Evolutionary conservation across 2,888 invertebrate genomes (phyloP).

Genomic region (Lacanobia wlatinum): DNA sequence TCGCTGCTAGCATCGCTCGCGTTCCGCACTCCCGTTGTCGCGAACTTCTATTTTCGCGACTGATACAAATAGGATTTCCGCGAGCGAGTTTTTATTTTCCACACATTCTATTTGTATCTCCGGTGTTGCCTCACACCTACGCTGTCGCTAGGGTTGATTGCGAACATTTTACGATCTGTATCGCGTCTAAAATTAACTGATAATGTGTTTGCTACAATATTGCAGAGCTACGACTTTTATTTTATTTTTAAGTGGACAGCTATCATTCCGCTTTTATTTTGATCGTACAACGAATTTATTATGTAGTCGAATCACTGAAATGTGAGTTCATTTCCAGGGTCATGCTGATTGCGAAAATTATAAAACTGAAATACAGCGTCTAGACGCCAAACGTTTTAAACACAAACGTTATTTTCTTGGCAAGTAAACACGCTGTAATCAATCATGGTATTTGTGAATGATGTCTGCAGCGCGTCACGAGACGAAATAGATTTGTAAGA

Average conservation of each 20-base stretch:
- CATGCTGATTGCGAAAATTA: conserved; percentile 44
- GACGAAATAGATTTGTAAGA: conserved; percentile 38
- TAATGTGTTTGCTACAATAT: conserved; percentile 39
- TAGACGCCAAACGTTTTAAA: conserved; percentile 47
- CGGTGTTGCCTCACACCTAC: conserved; percentile 70
- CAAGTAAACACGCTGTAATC: conserved; percentile 49
- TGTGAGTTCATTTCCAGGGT: conserved; percentile 50
- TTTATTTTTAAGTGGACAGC: conserved; percentile 30
- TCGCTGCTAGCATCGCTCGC: conserved; percentile 38
- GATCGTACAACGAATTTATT: conserved; percentile 15
- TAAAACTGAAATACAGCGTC: conserved; percentile 49
- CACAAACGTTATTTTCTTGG: conserved; percentile 50
- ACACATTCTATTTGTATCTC: conserved; percentile 73
- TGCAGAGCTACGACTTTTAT: conserved; percentile 25
- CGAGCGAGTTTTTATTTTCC: conserved; percentile 76
- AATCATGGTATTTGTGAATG: conserved; percentile 55
- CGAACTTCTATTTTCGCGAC: conserved; percentile 74
- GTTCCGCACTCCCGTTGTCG: conserved; percentile 58
- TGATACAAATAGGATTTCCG: conserved; percentile 79
- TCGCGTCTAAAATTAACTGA: conserved; percentile 45
- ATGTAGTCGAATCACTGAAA: conserved; percentile 37
- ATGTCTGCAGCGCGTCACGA: conserved; percentile 37
- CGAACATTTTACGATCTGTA: conserved; percentile 22
- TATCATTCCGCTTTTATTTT: conserved; percentile 35
- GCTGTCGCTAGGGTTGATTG: conserved; percentile 57